Evolutionary conservation across 2,888 invertebrate species (phyloP), one percentile per base, ranked within the genome.

Genomic region (Hymenopus coronatus): DNA sequence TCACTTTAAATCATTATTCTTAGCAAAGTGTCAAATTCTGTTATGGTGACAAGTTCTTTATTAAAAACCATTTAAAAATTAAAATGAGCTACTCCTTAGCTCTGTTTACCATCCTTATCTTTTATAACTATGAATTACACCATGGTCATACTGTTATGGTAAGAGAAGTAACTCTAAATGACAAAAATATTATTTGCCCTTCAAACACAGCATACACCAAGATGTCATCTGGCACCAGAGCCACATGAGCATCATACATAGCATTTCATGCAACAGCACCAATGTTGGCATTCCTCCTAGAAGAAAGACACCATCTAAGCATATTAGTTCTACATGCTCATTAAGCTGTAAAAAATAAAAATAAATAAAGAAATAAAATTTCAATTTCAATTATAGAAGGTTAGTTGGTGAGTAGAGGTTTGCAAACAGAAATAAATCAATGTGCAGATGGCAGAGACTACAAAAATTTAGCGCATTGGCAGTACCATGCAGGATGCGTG

Each of bases 401-500:
- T 86, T 27, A 25, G 87, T 87, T 88, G 88, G 88, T 87, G 30
- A 89, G 82, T 89, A 87, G 84, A 90, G 82, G 82, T 70, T 89
- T 33, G 40, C 88, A 88, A 84, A 85, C 84, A 84, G 46, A 88
- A 83, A 88, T 33, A 84, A 86, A 70, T 54, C 70, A 89, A 88
- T 89, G 89, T 89, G 88, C 28, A 83, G 82, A 83, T 82, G 81
- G 85, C 83, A 88, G 82, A 86, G 86, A 83, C 89, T 90, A 90
- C 88, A 89, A 89, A 70, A 82, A 88, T 88, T 88, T 90, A 89
- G 89, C 89, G 90, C 89, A 82, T 81, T 87, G 87, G 87, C 81
- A 91, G 89, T 91, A 91, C 91, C 91, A 91, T 90, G 91, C 89
- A 90, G 88, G 88, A 91, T 86, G 90, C 89, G 89, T 88, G 90